Evolutionary conservation across 1,140 invertebrate genomes (phyloP).

Genomic region (Portunus trituberculatus): DNA sequence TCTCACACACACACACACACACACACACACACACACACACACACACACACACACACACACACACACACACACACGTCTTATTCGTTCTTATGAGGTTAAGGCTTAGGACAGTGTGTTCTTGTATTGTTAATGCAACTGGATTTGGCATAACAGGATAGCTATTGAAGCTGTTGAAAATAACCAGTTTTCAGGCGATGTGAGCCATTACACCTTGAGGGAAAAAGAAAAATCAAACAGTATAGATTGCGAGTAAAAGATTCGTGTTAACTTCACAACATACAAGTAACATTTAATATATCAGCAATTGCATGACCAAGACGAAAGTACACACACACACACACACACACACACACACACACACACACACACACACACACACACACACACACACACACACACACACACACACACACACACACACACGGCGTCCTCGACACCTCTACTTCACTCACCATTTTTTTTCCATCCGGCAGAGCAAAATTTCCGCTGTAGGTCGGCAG

Average conservation of each 20-base stretch:
- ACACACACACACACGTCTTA: too few species aligned
- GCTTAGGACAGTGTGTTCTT: too few species aligned
- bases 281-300: background rate
- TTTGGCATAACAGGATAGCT: background rate
- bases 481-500: conserved; percentile 21
- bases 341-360: conserved; percentile 20
- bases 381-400: conserved; percentile 9
- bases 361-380: conserved; percentile 6
- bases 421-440: background rate
- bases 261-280: background rate
- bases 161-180: background rate
- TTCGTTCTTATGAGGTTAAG: too few species aligned
- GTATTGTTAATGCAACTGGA: too few species aligned
- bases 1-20: background rate
- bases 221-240: background rate
- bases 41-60: too few species aligned
- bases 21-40: background rate
- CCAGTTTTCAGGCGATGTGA: background rate
- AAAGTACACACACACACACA: background rate
- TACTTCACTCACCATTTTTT: conserved; percentile 6
- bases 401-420: background rate
- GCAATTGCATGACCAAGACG: background rate
- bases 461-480: background rate
- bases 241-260: background rate
- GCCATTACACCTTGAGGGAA: background rate